phyloP scores from a whole-genome alignment of 2,113 vertebrate species.

The Herpailurus yagouaroundi region DNA sequence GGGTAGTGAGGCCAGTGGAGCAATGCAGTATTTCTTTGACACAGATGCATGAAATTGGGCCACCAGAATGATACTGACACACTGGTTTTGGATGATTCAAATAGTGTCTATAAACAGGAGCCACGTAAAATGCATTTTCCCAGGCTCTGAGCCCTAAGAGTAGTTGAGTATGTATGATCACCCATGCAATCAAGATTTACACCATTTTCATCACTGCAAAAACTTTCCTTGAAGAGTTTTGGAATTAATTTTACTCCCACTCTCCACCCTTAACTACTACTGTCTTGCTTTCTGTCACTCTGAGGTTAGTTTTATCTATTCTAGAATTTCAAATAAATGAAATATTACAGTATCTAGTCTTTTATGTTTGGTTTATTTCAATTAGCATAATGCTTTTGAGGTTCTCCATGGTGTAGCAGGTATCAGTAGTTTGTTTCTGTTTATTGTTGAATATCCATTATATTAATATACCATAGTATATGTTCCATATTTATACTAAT shows the following conservation, averaged over 20 bases:
- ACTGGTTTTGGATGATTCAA: neutral
- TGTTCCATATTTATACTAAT: neutral
- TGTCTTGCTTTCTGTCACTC: neutral
- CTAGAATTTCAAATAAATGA: conserved; percentile 30
- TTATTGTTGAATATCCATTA: conserved; percentile 1
- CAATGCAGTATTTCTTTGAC: neutral
- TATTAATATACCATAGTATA: neutral
- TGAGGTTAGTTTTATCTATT: conserved; percentile 27
- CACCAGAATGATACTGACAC: neutral
- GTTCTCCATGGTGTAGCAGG: neutral
- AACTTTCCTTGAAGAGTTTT: conserved; percentile 12
- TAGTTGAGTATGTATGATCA: neutral
- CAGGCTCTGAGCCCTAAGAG: neutral
- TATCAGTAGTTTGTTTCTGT: neutral
- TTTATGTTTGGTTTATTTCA: conserved; percentile 34
- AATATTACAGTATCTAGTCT: neutral
- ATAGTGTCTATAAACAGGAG: neutral
- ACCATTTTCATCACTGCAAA: neutral
- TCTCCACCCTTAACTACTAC: neutral
- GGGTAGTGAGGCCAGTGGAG: neutral
- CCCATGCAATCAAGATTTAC: neutral
- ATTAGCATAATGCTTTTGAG: conserved; percentile 25
- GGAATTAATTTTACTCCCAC: neutral
- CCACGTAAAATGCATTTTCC: neutral
- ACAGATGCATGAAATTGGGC: neutral